Base-by-base conservation (phyloP, 1,140 invertebrate genomes). In the Tetramorium alpestre region DNA sequence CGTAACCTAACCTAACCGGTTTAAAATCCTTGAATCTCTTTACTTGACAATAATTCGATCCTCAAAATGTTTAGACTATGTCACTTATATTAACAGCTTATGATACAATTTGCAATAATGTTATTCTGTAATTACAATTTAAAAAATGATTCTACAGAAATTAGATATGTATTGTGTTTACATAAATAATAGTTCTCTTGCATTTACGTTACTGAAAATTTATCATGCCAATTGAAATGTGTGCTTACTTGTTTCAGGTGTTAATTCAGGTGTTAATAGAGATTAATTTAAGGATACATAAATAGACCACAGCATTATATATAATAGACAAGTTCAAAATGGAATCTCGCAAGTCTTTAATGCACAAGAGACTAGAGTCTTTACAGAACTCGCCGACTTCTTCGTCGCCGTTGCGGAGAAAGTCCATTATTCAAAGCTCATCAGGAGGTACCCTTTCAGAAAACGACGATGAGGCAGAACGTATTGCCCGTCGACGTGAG, bases 401-500 rank as follows among this genome's bases (percentile, higher is more conserved):
- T 28, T 91, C 81, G 11, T 81, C 92, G 1, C 88, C 91, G n/a
- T 69, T 94, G 1, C 85, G 92, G 0, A 81, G 92, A 41, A 92
- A 93, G 33, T 93, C 93, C 18, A 81, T 92, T 60, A 51, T 18
- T 16, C 88, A 73, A 25, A 87, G 72, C 6, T 0, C 60, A 0
- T 33, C 18, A 3, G 3, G 0, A 6, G 44, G 33, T 11, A 41
- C 58, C 49, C 49, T 94, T 3, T 77, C 73, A n/a, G 93, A 93
- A 67, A 95, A 95, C 86, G 94, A 95, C 54, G 95, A 95, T 84
- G 94, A 93, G 78, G 93, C 92, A 11, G 95, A 95, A 88, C 92
- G 93, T 70, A 82, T 88, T 2, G 88, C 87, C n/a, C 91, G 92
- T 41, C 86, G 94, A n/a, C 58, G 70, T 77, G 89, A 93, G 60